phyloP scores from a whole-genome alignment of 2,113 vertebrate genomes.

The Pygoscelis antarcticus region DNA sequence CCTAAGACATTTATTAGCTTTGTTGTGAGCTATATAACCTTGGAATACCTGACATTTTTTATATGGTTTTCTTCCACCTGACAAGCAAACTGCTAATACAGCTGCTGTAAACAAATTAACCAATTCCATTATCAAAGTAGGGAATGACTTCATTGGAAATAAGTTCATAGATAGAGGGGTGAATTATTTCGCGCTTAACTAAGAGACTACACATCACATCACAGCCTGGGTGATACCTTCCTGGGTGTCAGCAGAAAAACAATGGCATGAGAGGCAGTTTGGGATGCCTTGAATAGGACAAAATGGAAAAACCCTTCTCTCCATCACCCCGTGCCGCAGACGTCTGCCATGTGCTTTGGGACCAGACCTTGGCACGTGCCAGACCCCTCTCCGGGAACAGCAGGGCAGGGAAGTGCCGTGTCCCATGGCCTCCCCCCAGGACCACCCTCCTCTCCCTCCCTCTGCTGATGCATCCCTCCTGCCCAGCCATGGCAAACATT shows the following conservation, averaged over 20 bases:
- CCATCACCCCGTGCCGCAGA: accelerated
- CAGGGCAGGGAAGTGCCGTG: background rate
- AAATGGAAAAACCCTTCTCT: background rate
- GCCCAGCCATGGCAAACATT: background rate
- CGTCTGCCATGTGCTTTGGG: accelerated
- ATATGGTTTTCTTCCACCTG: background rate
- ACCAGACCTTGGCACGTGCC: accelerated
- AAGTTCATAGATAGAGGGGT: background rate
- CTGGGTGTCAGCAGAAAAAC: background rate
- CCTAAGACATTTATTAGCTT: background rate
- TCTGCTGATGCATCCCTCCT: background rate
- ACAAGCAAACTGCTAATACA: background rate
- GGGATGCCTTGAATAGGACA: accelerated
- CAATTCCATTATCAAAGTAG: background rate
- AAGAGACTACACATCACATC: background rate
- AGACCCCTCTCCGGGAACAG: background rate
- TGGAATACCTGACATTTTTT: background rate
- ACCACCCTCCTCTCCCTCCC: background rate
- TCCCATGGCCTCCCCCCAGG: accelerated
- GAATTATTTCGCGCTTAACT: background rate
- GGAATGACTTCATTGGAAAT: background rate
- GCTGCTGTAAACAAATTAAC: background rate
- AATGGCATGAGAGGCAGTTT: accelerated
- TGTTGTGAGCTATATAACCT: background rate
- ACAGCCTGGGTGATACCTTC: background rate